phyloP scores from a whole-genome alignment of 2,888 invertebrate genomes.

The Dascillus cervinus region DNA sequence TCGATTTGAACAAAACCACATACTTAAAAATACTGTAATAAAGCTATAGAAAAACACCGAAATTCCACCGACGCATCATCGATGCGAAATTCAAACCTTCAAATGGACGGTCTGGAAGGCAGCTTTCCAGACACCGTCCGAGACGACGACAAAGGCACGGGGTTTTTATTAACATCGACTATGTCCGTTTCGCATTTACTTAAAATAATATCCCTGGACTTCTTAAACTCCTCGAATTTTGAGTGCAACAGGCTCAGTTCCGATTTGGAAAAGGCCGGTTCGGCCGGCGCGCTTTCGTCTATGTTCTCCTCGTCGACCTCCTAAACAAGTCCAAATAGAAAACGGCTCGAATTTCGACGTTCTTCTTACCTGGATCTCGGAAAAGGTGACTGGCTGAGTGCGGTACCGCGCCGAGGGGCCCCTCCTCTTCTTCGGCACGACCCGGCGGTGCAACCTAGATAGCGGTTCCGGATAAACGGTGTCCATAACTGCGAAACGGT shows the following conservation, averaged over 20 bases:
- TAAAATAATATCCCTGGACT: slow-evolving; percentile 39
- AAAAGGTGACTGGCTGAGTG: slow-evolving; percentile 68
- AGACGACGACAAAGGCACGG: slow-evolving; percentile 25
- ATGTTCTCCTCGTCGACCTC: slow-evolving; percentile 63
- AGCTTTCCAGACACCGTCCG: slow-evolving; percentile 29
- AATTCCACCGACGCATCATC: too few relatives aligned
- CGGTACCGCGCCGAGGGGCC: slow-evolving; percentile 49
- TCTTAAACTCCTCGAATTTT: slow-evolving; percentile 52
- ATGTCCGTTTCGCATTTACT: slow-evolving; percentile 16
- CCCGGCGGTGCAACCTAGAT: slow-evolving; percentile 52
- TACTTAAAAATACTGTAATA: too few relatives aligned
- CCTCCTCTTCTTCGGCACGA: slow-evolving; percentile 48
- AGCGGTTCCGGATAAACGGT: slow-evolving; percentile 63
- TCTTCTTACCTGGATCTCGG: slow-evolving; percentile 57
- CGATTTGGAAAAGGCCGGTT: slow-evolving; percentile 45
- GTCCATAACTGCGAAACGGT: slow-evolving; percentile 45
- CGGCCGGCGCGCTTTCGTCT: slow-evolving; percentile 39
- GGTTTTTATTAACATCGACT: slow-evolving; percentile 21
- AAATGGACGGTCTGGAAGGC: slow-evolving; percentile 36
- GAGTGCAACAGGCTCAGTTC: slow-evolving; percentile 44
- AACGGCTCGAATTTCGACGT: neutral
- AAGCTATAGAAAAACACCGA: too few relatives aligned
- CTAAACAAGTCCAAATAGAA: slow-evolving; percentile 34
- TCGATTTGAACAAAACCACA: too few relatives aligned
- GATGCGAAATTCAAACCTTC: slow-evolving; percentile 13